A percentile compares a stretch with the other conserved stretches of the same genome.
These are phyloP conservation scores for Cyanistes caeruleus DNA, from an alignment of 2,113 vertebrate species.

Conservation along the genomic window DNA sequence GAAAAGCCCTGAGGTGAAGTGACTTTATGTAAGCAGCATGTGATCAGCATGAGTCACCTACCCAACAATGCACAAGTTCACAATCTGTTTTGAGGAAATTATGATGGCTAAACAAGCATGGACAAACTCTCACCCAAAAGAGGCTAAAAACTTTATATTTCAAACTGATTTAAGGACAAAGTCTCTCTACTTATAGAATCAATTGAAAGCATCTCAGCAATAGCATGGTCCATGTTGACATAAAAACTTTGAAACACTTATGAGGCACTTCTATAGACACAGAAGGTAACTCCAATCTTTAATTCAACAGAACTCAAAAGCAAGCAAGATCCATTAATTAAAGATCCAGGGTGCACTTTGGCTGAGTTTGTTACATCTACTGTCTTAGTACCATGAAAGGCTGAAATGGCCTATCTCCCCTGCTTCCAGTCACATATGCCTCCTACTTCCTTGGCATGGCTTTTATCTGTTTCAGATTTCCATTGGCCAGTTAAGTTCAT, in stretches of 20 bases:
- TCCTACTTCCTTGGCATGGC: background rate
- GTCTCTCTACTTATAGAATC: background rate
- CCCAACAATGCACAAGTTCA: background rate
- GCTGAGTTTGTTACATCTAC: background rate
- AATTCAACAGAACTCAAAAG: background rate
- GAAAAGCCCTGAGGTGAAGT: conserved; percentile 21
- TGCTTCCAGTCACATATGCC: background rate
- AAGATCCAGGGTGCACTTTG: background rate
- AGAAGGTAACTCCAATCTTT: background rate
- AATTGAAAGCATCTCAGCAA: background rate
- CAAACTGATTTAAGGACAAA: background rate
- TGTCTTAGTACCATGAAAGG: background rate
- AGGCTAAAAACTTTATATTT: background rate
- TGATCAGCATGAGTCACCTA: background rate
- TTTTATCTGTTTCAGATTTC: background rate
- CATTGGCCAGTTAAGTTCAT: background rate
- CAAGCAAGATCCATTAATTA: background rate
- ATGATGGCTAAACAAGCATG: background rate
- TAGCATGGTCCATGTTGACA: background rate
- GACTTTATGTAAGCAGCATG: conserved; percentile 26
- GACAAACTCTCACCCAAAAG: background rate
- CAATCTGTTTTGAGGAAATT: background rate
- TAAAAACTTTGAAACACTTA: background rate
- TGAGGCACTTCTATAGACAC: background rate
- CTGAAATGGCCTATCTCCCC: background rate